phyloP scores from a whole-genome alignment of 1,140 invertebrate species.

The Pseudomyrmex concolor region DNA sequence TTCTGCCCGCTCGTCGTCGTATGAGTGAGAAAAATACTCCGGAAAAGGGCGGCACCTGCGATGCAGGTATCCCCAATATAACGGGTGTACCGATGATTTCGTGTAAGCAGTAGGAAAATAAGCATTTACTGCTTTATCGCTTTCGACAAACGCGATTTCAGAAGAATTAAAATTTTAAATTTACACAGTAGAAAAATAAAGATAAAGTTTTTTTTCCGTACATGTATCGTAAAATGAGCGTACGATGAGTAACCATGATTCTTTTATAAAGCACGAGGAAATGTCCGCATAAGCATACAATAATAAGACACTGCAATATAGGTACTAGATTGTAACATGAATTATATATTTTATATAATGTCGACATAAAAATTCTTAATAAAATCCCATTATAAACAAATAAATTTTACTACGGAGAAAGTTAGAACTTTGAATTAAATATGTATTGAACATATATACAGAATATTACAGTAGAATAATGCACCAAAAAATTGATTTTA shows the following conservation, averaged over 20 bases:
- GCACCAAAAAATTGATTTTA: too few relatives aligned
- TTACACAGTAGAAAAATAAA: neutral
- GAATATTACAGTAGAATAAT: too few relatives aligned
- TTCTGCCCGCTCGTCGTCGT: constrained; percentile 56
- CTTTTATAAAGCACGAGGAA: neutral
- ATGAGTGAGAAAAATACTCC: constrained; percentile 71
- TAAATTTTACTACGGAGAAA: neutral
- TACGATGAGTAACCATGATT: neutral
- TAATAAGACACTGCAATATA: neutral
- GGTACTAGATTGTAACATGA: neutral
- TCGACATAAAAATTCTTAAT: constrained; percentile 5
- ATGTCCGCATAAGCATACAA: neutral
- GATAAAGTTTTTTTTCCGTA: too few relatives aligned
- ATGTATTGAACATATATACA: too few relatives aligned
- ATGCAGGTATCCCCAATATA: constrained; percentile 65
- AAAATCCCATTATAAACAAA: neutral
- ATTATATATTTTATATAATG: constrained; percentile 12
- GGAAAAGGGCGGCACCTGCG: constrained; percentile 81
- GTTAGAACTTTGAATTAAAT: neutral
- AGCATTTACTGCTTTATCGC: neutral
- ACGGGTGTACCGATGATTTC: constrained; percentile 66
- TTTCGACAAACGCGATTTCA: neutral
- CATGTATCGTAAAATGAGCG: neutral
- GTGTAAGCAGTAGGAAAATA: neutral
- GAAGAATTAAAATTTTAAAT: neutral